Evolutionary conservation across 1,140 invertebrate genomes (phyloP), one percentile per base, ranked within the genome.

Genomic region (Drosophila subpulchrella): DNA sequence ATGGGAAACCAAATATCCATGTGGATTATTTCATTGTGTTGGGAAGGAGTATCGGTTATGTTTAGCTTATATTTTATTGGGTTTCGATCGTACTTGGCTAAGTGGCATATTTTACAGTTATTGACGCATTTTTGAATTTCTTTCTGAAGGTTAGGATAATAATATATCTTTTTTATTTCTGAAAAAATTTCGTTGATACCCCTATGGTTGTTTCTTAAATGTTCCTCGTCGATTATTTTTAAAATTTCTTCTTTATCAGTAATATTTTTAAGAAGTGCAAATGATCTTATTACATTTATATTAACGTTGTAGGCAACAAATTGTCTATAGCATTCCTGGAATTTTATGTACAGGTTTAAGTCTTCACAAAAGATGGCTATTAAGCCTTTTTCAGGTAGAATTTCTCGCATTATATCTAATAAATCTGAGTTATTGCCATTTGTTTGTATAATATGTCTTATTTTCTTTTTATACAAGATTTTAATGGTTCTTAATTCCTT

Each of bases 221-320:
- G 44, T 60, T 60, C 46, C 30, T 60, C 36, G 2, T 50, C 13
- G 10, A 50, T 60, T 50, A 60, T 38, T 48, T 60, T 36, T 17
- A 39, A 27, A 39, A 50, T 60, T 50, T 60, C 11, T 38, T 48
- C 32, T 39, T 30, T 60, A 27, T 38, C 57, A 15, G 46, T 48
- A 4, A 60, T n/a, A 38, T 60, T 32, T 50, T 60, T 60, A 12
- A 30, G 34, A 10, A 60, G 15, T 15, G 24, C 17, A 38, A 48
- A 60, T 4, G 20, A 60, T 50, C 46, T 50, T 39, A 60, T 48
- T 60, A 41, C 1, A 17, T 50, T 60, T 57, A 63, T 10, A 12
- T 63, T 63, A 12, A 5, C 30, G 13, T 63, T 57, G 51, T 15
- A 55, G n/a, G 50, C 54, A 44, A 63, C 56, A 12, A 15, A 63